Conservation (phyloP, 2,797 vertebrate species). For the Lepilemur septentrionalis region DNA sequence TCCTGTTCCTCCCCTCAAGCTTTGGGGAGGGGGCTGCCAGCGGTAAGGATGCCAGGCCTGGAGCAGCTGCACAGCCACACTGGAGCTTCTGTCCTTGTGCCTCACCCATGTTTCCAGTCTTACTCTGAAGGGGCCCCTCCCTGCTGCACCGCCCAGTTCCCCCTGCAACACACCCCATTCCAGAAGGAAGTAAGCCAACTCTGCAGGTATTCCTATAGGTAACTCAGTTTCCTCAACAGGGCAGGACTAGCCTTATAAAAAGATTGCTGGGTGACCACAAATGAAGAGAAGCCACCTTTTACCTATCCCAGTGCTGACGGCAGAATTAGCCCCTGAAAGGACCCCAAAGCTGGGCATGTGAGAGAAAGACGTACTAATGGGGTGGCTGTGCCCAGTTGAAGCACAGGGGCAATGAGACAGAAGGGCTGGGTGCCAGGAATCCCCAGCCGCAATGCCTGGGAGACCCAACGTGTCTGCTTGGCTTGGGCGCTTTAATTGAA, state of each 20-base stretch:
- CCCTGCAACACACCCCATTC: background rate
- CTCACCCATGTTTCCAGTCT: background rate
- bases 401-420: background rate
- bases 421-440: background rate
- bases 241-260: background rate
- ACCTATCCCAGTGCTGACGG: background rate
- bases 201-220: background rate
- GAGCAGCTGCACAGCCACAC: background rate
- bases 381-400: background rate
- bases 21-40: constrained; percentile 32
- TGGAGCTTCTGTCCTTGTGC: background rate
- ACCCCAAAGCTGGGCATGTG: rapidly evolving
- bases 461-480: constrained; percentile 25
- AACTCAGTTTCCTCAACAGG: background rate
- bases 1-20: background rate
- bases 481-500: constrained; percentile 38
- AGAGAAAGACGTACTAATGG: background rate
- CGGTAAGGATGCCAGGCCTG: background rate
- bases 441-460: background rate
- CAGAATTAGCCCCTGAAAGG: background rate
- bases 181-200: background rate
- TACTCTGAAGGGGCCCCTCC: background rate
- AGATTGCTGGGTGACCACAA: background rate
- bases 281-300: background rate
- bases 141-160: background rate